phyloP scores from a whole-genome alignment of 2,113 vertebrate genomes.

The Haemorhous mexicanus region DNA sequence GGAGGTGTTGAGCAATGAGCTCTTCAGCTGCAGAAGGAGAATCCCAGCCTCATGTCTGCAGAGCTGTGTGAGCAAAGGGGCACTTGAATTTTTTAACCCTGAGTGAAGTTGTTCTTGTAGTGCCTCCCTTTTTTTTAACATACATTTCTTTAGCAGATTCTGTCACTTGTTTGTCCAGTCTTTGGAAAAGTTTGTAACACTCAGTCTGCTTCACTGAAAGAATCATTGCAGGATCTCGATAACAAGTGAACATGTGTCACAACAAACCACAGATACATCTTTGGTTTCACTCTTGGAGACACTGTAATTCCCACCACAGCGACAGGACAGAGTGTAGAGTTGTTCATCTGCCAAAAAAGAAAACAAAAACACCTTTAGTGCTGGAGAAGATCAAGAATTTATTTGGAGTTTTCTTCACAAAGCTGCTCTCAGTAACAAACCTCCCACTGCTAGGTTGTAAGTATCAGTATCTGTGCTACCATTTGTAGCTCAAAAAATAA shows the following conservation, averaged over 20 bases:
- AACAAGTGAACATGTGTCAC: slow-evolving; percentile 77
- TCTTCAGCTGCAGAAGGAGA: background rate
- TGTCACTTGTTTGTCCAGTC: background rate
- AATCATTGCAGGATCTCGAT: slow-evolving; percentile 69
- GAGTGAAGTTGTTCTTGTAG: background rate
- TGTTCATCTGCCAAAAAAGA: slow-evolving; percentile 66
- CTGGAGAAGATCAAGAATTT: background rate
- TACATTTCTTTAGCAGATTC: background rate
- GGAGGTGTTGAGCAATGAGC: background rate
- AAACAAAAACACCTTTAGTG: background rate
- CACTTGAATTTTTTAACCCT: background rate
- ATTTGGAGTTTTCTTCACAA: background rate
- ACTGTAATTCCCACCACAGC: slow-evolving; percentile 78
- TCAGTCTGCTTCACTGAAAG: background rate
- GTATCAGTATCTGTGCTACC: background rate
- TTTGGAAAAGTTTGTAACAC: background rate
- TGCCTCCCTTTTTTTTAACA: background rate
- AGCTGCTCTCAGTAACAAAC: background rate
- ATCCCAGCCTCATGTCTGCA: background rate
- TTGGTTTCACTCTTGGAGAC: slow-evolving; percentile 68
- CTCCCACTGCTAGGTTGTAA: background rate
- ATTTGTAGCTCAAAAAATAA: background rate
- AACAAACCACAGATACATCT: slow-evolving; percentile 71
- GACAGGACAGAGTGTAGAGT: slow-evolving; percentile 68
- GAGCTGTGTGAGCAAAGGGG: background rate